A percentile compares a stretch with the other conserved stretches of the same genome.
Conservation (phyloP, 2,888 invertebrate genomes). For the Heterodera filipjevi region DNA sequence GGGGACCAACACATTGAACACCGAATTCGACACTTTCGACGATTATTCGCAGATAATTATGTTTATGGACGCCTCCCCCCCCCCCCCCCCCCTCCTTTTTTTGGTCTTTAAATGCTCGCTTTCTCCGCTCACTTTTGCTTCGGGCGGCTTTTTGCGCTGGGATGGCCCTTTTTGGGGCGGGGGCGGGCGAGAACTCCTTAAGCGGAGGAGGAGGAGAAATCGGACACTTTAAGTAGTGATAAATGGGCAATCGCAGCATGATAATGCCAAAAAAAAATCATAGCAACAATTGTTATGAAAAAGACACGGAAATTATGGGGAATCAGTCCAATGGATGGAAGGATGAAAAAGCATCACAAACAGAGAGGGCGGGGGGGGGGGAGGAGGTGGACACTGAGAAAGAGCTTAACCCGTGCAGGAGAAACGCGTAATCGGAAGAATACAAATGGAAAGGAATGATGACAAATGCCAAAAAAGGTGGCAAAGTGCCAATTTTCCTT, state of each 20-base stretch:
- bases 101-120: neutral
- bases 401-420: too few species aligned
- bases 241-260: neutral
- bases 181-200: neutral
- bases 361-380: neutral
- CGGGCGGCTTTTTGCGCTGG: neutral
- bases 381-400: too few species aligned
- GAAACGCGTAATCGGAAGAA: neutral
- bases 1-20: neutral
- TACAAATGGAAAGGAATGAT: neutral
- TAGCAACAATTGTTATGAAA: neutral
- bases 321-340: too few species aligned
- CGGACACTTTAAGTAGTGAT: slow-evolving; percentile 8
- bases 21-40: neutral
- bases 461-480: neutral
- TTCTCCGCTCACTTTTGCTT: neutral
- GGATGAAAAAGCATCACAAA: neutral
- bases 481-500: neutral
- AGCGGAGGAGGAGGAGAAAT: slow-evolving; percentile 10
- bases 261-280: neutral
- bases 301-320: neutral
- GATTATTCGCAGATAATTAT: neutral
- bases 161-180: neutral
- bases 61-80: neutral
- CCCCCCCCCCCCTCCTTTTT: neutral